These are phyloP conservation scores for Periophthalmodon schlosseri DNA, from an alignment of 2,113 vertebrate species.

Conservation along the genomic window DNA sequence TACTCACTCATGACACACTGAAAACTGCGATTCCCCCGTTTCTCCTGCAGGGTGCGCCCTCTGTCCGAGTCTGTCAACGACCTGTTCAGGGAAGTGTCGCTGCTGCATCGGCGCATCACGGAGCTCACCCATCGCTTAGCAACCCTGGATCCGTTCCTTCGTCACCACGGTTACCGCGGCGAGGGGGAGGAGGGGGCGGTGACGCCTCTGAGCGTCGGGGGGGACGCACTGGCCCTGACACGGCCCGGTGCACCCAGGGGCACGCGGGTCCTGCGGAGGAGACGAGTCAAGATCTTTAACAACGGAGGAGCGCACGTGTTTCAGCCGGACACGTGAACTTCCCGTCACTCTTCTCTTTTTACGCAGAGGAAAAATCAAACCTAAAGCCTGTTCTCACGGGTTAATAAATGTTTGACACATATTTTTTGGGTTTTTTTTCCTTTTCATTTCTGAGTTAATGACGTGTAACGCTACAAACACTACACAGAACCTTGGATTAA, in stretches of 20 bases:
- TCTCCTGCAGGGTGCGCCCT: constrained; percentile 77
- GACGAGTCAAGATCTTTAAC: constrained; percentile 64
- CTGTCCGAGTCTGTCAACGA: constrained; percentile 81
- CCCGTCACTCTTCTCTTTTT: background rate
- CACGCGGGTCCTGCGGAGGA: constrained; percentile 59
- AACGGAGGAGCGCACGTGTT: constrained; percentile 40
- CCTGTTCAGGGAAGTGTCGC: constrained; percentile 80
- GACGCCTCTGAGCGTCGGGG: constrained; percentile 49
- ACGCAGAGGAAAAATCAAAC: background rate
- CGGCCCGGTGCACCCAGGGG: constrained; percentile 24
- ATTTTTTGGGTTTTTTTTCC: background rate
- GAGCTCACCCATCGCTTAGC: constrained; percentile 81
- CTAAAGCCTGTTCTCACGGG: background rate
- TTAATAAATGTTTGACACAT: background rate
- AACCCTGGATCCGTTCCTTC: constrained; percentile 78
- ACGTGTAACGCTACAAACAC: background rate
- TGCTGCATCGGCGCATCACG: constrained; percentile 77
- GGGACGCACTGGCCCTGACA: constrained; percentile 44
- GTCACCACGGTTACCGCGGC: constrained; percentile 77
- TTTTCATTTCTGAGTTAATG: background rate
- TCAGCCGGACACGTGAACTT: constrained; percentile 40
- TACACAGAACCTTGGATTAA: no score
- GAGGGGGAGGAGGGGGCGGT: constrained; percentile 36
- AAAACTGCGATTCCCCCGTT: constrained; percentile 30
- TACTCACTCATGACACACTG: background rate